Percentiles rank a stretch among this genome's conserved stretches.
Evolutionary conservation across 2,888 invertebrate genomes (phyloP).

Genomic region (Protophormia terraenovae): DNA sequence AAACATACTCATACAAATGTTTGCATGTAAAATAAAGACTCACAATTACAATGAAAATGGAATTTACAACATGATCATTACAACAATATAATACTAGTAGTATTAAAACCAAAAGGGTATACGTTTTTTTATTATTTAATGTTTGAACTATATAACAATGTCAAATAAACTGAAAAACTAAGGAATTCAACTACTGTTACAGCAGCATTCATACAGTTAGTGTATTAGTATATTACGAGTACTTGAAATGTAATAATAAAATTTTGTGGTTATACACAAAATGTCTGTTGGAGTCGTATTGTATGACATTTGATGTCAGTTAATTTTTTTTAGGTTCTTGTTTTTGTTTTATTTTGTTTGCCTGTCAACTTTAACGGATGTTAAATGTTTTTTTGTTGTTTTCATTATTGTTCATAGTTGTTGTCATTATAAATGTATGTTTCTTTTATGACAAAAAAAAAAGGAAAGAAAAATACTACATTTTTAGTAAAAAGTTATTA

Average conservation of each 20-base stretch:
- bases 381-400: background rate
- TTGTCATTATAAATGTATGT: slow-evolving; percentile 12
- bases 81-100: background rate
- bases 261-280: slow-evolving; percentile 41
- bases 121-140: background rate
- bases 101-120: background rate
- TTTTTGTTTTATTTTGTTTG: background rate
- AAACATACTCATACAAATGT: background rate
- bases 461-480: background rate
- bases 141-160: background rate
- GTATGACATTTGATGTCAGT: slow-evolving; percentile 34
- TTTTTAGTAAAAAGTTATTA: slow-evolving; percentile 1
- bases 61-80: slow-evolving; percentile 13
- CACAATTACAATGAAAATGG: background rate
- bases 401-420: background rate
- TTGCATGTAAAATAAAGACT: background rate
- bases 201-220: too few species aligned
- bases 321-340: background rate
- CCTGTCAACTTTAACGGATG: slow-evolving; percentile 11
- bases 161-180: too few species aligned
- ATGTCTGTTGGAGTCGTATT: slow-evolving; percentile 26
- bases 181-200: too few species aligned
- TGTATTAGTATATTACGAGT: background rate
- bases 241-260: slow-evolving; percentile 31
- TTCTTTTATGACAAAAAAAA: background rate